These are phyloP conservation scores for Nomada ruficornis DNA, from an alignment of 2,888 invertebrate genomes.

Conservation along the genomic window DNA sequence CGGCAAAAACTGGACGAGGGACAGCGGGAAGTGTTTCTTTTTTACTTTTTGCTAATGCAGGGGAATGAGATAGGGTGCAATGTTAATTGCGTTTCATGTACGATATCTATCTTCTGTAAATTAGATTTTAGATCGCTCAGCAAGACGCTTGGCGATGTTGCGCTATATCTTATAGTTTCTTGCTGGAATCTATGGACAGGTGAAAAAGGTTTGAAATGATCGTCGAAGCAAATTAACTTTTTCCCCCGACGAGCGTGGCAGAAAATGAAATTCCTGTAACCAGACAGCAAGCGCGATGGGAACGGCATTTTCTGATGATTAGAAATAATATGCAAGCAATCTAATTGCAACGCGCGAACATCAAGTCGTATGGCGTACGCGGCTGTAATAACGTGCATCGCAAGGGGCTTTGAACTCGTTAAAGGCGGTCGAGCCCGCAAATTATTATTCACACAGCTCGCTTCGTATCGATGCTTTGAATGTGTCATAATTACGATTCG, in stretches of 20 bases:
- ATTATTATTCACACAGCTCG: conserved; percentile 44
- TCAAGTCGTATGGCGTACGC: neutral
- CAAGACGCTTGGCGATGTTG: neutral
- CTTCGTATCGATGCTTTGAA: conserved; percentile 25
- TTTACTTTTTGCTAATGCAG: no score
- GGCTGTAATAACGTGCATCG: neutral
- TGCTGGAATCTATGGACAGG: neutral
- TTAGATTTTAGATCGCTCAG: neutral
- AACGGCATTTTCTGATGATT: conserved; percentile 15
- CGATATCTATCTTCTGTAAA: neutral
- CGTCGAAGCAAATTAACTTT: conserved; percentile 4
- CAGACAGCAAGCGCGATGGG: neutral
- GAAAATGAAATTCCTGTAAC: neutral
- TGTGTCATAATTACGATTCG: conserved; percentile 53
- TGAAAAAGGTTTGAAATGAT: neutral
- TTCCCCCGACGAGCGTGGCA: neutral
- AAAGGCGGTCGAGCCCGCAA: conserved; percentile 36
- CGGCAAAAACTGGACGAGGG: no score
- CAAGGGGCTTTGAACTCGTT: conserved; percentile 39
- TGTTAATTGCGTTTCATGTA: neutral
- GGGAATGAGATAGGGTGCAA: neutral
- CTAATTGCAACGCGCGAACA: conserved; percentile 26
- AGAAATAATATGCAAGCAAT: conserved; percentile 36
- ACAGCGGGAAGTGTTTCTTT: no score
- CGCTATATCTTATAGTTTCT: neutral